Evolutionary conservation across 2,113 vertebrate species (phyloP).

Genomic region (Mixornis gularis): DNA sequence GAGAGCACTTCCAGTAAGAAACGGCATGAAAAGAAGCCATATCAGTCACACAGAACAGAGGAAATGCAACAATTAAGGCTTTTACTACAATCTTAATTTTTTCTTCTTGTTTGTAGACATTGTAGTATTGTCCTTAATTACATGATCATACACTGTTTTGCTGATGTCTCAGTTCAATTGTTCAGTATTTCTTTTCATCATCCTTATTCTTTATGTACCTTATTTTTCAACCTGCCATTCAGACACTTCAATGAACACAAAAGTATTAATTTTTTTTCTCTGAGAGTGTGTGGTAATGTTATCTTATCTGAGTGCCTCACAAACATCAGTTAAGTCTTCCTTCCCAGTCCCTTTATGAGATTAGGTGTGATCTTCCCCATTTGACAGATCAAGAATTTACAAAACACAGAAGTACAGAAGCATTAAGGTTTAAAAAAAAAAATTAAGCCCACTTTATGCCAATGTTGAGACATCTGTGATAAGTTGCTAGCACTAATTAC

Average conservation of each 20-base stretch:
- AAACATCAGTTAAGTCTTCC: constrained; percentile 50
- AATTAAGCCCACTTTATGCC: not conserved
- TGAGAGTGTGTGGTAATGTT: not conserved
- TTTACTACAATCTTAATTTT: constrained; percentile 36
- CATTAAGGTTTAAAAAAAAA: not conserved
- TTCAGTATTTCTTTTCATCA: constrained; percentile 54
- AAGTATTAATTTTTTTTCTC: constrained; percentile 49
- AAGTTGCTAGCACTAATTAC: not conserved
- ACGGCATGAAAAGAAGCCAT: not conserved
- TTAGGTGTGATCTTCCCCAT: constrained; percentile 2
- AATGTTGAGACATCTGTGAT: not conserved
- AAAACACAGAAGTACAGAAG: not conserved
- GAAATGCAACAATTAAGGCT: constrained; percentile 32
- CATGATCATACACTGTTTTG: constrained; percentile 55
- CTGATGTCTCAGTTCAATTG: constrained; percentile 42
- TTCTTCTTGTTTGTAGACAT: constrained; percentile 42
- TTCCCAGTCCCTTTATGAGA: constrained; percentile 15
- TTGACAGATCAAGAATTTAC: constrained; percentile 24
- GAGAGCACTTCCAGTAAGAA: not conserved
- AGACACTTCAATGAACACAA: constrained; percentile 53
- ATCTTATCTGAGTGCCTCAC: constrained; percentile 25
- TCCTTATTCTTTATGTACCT: constrained; percentile 50
- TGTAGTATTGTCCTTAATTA: constrained; percentile 52
- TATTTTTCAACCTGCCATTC: constrained; percentile 61
- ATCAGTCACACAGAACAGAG: not conserved